Evolutionary conservation across 2,113 vertebrate genomes (phyloP).

Genomic region (Hippocampus barbouri): DNA sequence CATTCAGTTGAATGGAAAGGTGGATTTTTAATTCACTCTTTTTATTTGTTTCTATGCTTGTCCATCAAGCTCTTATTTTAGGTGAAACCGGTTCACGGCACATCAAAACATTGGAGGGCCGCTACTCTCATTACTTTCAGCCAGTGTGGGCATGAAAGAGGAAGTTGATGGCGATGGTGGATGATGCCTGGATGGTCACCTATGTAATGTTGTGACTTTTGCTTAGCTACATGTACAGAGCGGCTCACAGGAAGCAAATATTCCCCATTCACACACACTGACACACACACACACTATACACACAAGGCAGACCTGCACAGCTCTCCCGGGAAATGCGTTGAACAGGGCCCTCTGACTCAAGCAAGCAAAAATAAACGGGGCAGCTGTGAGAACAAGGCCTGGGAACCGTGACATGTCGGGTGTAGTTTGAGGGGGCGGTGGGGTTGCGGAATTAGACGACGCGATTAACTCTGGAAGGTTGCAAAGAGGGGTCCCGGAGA

Average conservation of each 20-base stretch:
- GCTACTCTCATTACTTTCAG: neutral
- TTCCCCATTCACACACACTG: conserved; percentile 17
- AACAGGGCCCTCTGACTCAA: conserved; percentile 72
- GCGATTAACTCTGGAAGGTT: conserved; percentile 25
- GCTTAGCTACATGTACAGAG: conserved; percentile 24
- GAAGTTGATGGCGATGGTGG: conserved; percentile 39
- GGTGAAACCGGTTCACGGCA: too few relatives aligned
- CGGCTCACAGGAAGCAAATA: conserved; percentile 33
- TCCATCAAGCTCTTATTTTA: too few relatives aligned
- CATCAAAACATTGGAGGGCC: too few relatives aligned
- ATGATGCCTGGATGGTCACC: conserved; percentile 13
- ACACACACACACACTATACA: conserved; percentile 14
- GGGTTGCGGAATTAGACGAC: conserved; percentile 33
- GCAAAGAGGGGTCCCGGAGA: conserved; percentile 39
- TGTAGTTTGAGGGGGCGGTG: conserved; percentile 58
- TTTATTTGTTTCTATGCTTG: too few relatives aligned
- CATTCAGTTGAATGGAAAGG: too few relatives aligned
- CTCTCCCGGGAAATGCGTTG: conserved; percentile 65
- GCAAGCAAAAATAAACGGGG: conserved; percentile 74
- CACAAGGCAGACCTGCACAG: conserved; percentile 47
- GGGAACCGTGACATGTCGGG: conserved; percentile 70
- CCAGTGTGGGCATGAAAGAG: neutral
- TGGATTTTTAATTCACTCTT: too few relatives aligned
- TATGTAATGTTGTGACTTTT: conserved; percentile 1
- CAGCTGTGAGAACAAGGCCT: conserved; percentile 79